phyloP scores from a whole-genome alignment of 2,888 invertebrate genomes.

The Cataglyphis cursor region DNA sequence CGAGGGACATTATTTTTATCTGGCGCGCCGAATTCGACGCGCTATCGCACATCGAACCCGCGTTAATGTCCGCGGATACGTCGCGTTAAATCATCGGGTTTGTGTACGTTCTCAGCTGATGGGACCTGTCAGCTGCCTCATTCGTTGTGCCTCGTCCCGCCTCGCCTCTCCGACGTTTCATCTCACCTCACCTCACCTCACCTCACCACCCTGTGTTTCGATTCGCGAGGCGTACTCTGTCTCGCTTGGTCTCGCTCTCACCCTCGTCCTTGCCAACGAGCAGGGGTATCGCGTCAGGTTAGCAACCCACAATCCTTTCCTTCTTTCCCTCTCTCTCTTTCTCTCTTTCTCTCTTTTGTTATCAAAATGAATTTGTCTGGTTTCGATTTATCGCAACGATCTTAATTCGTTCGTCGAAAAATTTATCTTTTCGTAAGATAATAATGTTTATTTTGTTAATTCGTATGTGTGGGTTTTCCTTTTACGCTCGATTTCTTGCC shows the following conservation, averaged over 20 bases:
- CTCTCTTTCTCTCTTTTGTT: background rate
- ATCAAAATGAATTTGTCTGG: slow-evolving; percentile 6
- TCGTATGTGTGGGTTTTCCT: no score
- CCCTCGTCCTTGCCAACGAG: background rate
- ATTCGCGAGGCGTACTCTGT: background rate
- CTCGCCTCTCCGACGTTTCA: background rate
- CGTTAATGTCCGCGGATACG: slow-evolving; percentile 54
- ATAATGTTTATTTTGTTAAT: background rate
- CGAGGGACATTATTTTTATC: slow-evolving; percentile 10
- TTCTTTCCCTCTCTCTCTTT: background rate
- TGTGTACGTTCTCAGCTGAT: slow-evolving; percentile 85
- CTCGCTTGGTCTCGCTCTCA: background rate
- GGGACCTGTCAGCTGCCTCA: slow-evolving; percentile 83
- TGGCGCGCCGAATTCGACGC: slow-evolving; percentile 6
- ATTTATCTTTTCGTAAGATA: background rate
- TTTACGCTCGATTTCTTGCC: background rate
- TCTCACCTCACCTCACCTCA: background rate
- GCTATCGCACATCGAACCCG: slow-evolving; percentile 54
- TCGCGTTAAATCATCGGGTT: slow-evolving; percentile 69
- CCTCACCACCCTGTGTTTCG: background rate
- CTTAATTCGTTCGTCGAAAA: background rate
- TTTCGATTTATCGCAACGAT: background rate
- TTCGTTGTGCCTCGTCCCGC: slow-evolving; percentile 55
- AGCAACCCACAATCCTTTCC: slow-evolving; percentile 3
- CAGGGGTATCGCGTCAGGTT: background rate